A percentile compares a stretch with the other conserved stretches of the same genome.
These are phyloP conservation scores for Drosophila paranaensis DNA, from an alignment of 2,888 invertebrate species.

Conservation along the genomic window DNA sequence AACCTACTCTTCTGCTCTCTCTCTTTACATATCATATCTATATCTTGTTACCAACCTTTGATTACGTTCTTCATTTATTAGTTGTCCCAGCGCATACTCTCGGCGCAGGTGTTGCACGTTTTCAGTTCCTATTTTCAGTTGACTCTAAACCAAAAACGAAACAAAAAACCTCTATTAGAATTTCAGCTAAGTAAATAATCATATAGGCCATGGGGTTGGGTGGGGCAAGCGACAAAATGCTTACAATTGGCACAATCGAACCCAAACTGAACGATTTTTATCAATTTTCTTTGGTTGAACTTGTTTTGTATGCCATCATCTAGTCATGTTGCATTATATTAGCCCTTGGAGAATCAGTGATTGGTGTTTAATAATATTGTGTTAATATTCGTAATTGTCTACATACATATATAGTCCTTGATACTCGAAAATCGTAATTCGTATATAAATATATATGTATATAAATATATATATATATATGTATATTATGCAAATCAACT, in stretches of 20 bases:
- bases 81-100: slow-evolving; percentile 47
- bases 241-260: slow-evolving; percentile 54
- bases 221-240: slow-evolving; percentile 19
- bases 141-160: slow-evolving; percentile 15
- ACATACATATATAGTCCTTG: slow-evolving; percentile 68
- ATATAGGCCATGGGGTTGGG: slow-evolving; percentile 26
- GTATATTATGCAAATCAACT: slow-evolving; percentile 60
- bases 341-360: slow-evolving; percentile 81
- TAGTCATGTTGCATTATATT: slow-evolving; percentile 77
- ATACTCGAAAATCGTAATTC: slow-evolving; percentile 70
- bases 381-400: slow-evolving; percentile 82
- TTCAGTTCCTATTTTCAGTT: slow-evolving; percentile 73
- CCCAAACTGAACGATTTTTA: slow-evolving; percentile 24
- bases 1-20: slow-evolving; percentile 72
- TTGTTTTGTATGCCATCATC: slow-evolving; percentile 75
- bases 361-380: slow-evolving; percentile 83
- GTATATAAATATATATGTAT: slow-evolving; percentile 49
- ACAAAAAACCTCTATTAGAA: slow-evolving; percentile 15
- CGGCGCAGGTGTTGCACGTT: slow-evolving; percentile 81
- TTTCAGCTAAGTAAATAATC: background rate
- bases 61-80: slow-evolving; percentile 18
- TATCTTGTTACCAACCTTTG: slow-evolving; percentile 46
- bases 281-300: slow-evolving; percentile 47
- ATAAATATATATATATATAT: slow-evolving; percentile 46
- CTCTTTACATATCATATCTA: slow-evolving; percentile 48